phyloP scores from a whole-genome alignment of 2,797 vertebrate genomes.

The Gadopsis bispinosus region DNA sequence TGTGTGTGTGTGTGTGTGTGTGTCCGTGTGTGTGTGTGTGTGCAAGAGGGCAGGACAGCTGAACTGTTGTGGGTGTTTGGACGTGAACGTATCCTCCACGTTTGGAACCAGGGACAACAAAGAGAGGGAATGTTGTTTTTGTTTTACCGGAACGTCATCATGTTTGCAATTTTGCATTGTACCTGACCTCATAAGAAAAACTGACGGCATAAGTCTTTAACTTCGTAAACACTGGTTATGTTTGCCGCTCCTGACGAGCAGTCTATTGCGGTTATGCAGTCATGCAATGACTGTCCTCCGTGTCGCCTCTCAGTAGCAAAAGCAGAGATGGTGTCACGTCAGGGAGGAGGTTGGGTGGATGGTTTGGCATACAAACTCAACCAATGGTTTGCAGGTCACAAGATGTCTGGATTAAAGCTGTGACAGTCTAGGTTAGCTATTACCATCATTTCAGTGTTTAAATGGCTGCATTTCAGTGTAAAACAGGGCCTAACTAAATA shows the following conservation, averaged over 20 bases:
- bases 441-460: conserved; percentile 4
- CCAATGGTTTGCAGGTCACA: background rate
- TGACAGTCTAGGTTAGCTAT: background rate
- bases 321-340: background rate
- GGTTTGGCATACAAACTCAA: background rate
- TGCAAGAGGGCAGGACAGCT: background rate
- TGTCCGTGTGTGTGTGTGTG: background rate
- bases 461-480: background rate
- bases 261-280: conserved; percentile 1
- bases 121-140: background rate
- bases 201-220: background rate
- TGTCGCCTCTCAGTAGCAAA: background rate
- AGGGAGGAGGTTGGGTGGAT: background rate
- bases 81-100: background rate
- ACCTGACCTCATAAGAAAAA: background rate
- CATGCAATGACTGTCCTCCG: background rate
- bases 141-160: background rate
- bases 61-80: conserved; percentile 1
- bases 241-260: conserved; percentile 2
- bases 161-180: background rate
- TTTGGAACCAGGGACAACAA: background rate
- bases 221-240: background rate
- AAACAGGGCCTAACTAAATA: background rate
- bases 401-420: background rate
- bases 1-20: background rate